Base-by-base conservation (phyloP, 2,797 vertebrate species). In the Catostomus latipinnis region DNA sequence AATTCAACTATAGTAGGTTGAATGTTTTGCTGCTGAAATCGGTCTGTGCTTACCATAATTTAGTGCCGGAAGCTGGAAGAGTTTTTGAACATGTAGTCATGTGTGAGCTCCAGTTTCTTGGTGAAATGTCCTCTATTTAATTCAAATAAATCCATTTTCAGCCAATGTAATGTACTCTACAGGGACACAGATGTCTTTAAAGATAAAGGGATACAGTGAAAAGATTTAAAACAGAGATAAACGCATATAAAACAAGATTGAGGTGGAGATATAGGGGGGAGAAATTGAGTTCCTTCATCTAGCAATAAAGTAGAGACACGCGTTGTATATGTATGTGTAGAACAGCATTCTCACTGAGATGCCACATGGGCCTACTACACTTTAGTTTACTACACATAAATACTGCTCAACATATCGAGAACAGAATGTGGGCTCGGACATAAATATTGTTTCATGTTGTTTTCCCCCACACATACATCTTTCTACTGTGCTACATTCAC, bases 71-170 rank as follows among this genome's bases (percentile, higher is more conserved):
- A 34, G 34, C 34, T 34, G 34, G 34, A 34, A 34, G 34, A 34
- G 34, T 34, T 34, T 3, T 34, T 4, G 34, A 34, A 34, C 34
- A 34, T 50, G n/a, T 2, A 13, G 50, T 50, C 46, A 68, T 4
- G 34, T 34, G 34, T 34, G 34, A 34, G 34, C 34, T 34, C 34
- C 34, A 34, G 34, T 34, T 34, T 34, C 34, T 34, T 3, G 34
- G 34, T 34, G 34, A 34, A 34, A 84, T 88, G 87, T 84, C 86
- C 74, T 78, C 71, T 86, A 89, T 93, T 93, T 93, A 94, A 94
- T 95, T 93, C 93, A 93, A 94, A 94, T 93, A 92, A 92, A 95
- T 93, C 92, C 89, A 88, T 89, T 87, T 89, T 90, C 84, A 83
- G 88, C 88, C 91, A 88, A 93, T 93, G 90, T 93, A 93, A 90